phyloP scores from a whole-genome alignment of 2,797 vertebrate species.

The Momotus momota region DNA sequence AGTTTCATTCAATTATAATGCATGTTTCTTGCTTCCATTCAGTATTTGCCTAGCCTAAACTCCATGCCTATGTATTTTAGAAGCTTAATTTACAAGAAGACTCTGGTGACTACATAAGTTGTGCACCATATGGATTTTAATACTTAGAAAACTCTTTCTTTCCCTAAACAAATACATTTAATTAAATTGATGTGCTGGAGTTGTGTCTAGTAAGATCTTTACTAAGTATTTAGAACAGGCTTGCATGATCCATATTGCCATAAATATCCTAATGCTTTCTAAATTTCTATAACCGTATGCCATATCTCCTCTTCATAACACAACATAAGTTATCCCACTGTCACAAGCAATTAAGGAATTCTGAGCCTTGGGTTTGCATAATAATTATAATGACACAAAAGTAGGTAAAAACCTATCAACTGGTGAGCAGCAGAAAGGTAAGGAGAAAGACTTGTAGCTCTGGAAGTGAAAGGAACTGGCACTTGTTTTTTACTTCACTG shows the following conservation, averaged over 20 bases:
- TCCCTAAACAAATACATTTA: not conserved
- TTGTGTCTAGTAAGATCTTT: not conserved
- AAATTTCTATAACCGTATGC: not conserved
- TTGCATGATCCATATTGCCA: not conserved
- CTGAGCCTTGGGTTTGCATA: not conserved
- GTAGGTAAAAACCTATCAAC: not conserved
- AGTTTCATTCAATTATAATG: not conserved
- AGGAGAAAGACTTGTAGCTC: not conserved
- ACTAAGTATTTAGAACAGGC: constrained; percentile 13
- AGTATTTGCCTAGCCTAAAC: not conserved
- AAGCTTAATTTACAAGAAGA: constrained; percentile 18
- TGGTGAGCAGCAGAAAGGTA: not conserved
- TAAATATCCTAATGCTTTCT: not conserved
- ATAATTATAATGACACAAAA: not conserved
- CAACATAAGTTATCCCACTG: constrained; percentile 24
- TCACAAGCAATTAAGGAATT: constrained; percentile 10
- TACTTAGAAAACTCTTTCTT: not conserved
- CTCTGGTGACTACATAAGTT: not conserved
- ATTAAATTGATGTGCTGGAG: constrained; percentile 18
- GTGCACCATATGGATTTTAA: not conserved
- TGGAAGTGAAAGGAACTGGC: not conserved
- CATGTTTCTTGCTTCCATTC: not conserved
- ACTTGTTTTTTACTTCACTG: not conserved
- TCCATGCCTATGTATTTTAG: not conserved
- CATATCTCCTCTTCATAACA: constrained; percentile 1